Evolutionary conservation across 2,888 invertebrate genomes (phyloP).

Genomic region (Chymomyza caudatula): DNA sequence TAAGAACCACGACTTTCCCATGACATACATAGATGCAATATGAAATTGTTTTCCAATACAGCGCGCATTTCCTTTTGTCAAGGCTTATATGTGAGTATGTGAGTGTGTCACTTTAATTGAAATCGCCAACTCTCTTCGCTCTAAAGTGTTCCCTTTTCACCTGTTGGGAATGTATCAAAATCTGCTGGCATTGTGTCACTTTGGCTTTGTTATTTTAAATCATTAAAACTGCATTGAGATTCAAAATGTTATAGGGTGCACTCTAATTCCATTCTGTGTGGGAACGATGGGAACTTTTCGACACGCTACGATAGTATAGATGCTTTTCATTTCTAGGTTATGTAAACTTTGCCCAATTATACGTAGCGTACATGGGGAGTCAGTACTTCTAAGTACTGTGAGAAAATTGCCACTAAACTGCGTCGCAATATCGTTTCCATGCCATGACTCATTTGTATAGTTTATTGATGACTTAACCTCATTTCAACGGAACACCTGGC

Average conservation of each 20-base stretch:
- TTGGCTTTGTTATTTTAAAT: slow-evolving; percentile 60
- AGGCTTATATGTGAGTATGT: slow-evolving; percentile 31
- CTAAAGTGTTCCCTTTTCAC: slow-evolving; percentile 31
- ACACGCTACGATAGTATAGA: too few relatives aligned
- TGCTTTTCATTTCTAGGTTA: slow-evolving; percentile 56
- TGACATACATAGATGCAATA: slow-evolving; percentile 53
- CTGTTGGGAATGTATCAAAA: slow-evolving; percentile 62
- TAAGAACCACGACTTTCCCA: slow-evolving; percentile 49
- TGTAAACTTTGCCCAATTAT: slow-evolving; percentile 61
- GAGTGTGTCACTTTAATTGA: slow-evolving; percentile 66
- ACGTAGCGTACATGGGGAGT: too few relatives aligned
- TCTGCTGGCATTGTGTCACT: slow-evolving; percentile 3
- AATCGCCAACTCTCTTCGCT: slow-evolving; percentile 43
- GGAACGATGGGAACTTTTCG: slow-evolving; percentile 54
- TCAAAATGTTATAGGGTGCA: slow-evolving; percentile 2
- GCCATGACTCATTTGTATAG: slow-evolving; percentile 56
- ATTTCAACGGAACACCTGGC: slow-evolving; percentile 47
- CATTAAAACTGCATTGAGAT: slow-evolving; percentile 57
- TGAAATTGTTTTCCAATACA: slow-evolving; percentile 61
- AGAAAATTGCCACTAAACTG: slow-evolving; percentile 52
- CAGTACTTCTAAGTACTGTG: slow-evolving; percentile 58
- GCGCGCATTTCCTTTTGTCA: slow-evolving; percentile 49
- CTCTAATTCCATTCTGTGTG: slow-evolving; percentile 36
- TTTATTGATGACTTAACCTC: slow-evolving; percentile 68
- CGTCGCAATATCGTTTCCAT: slow-evolving; percentile 31